Base-by-base conservation (phyloP, 1,140 invertebrate genomes). In the Philaenus spumarius region DNA sequence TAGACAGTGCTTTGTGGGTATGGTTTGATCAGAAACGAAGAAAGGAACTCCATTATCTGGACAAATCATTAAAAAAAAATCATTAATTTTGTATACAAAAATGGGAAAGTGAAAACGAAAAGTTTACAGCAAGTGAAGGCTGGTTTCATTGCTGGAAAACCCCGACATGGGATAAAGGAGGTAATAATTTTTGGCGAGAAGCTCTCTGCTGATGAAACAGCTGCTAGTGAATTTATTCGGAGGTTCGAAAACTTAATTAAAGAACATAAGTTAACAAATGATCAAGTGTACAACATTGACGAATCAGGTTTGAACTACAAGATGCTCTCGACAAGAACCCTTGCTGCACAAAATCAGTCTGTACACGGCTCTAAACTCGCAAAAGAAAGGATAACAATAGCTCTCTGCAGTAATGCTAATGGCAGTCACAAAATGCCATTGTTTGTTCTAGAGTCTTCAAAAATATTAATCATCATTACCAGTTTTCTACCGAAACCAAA, bases 211-310 rank as follows among this genome's bases (percentile, higher is more conserved):
- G 34, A 64, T 52, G 19, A 47, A 1, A 52, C 51, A 53, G 62
- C 55, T 15, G 54, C 48, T 11, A 39, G 62, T 35, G 34, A 60
- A 40, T 64, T 60, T 46, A 47, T 47, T 37, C 30, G 14, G 1
- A 47, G 52, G 34, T 57, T 64, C 39, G 24, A 24, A 17, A 58
- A 40, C n/a, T n/a, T n/a, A n/a, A 46, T 62, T 34, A 30, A 39
- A 4, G 35, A 55, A 7, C 15, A 55, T 7, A 54, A 64, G 15
- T 45, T 64, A 14, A 50, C 34, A 20, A 0, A 35, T 34, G 48
- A 57, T 11, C 61, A 67, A 55, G 37, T 64, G 14, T 65, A 62
- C 23, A 67, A 65, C 42, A 55, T 60, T 6, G 62, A 65, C 30
- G 62, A 64, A 45, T 65, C 59, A 2, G 62, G 56, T 3, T 15